A percentile compares a stretch with the other conserved stretches of the same genome.
phyloP scores from a whole-genome alignment of 2,113 vertebrate species.

The Pterocles gutturalis region DNA sequence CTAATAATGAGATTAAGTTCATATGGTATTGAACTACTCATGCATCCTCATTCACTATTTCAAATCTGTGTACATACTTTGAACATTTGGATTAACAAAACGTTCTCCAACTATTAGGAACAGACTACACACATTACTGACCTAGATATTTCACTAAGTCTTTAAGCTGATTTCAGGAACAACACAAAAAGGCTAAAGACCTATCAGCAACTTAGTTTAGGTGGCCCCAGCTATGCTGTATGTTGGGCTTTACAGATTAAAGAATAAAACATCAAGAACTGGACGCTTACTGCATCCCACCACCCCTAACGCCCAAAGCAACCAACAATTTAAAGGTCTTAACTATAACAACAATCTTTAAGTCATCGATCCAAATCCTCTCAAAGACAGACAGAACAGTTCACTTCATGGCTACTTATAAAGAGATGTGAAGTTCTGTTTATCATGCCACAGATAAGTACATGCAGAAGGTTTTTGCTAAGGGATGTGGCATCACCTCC shows the following conservation, averaged over 20 bases:
- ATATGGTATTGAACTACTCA: neutral
- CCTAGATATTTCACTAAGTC: neutral
- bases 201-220: neutral
- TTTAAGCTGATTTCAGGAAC: neutral
- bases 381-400: neutral
- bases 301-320: neutral
- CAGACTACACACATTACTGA: neutral
- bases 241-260: neutral
- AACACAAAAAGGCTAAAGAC: neutral
- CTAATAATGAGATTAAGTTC: neutral
- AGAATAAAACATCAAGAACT: neutral
- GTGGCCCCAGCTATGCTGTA: neutral
- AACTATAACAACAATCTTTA: neutral
- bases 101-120: neutral
- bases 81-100: neutral
- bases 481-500: constrained; percentile 73
- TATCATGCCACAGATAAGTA: constrained; percentile 71
- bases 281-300: neutral
- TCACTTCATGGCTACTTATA: neutral
- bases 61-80: neutral
- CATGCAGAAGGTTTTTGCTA: constrained; percentile 79
- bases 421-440: neutral
- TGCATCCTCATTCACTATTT: neutral
- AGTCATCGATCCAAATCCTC: neutral
- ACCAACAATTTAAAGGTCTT: neutral